Evolutionary conservation across 1,140 invertebrate species (phyloP), one percentile per base, ranked within the genome.

Genomic region (Bombus cullumanus): DNA sequence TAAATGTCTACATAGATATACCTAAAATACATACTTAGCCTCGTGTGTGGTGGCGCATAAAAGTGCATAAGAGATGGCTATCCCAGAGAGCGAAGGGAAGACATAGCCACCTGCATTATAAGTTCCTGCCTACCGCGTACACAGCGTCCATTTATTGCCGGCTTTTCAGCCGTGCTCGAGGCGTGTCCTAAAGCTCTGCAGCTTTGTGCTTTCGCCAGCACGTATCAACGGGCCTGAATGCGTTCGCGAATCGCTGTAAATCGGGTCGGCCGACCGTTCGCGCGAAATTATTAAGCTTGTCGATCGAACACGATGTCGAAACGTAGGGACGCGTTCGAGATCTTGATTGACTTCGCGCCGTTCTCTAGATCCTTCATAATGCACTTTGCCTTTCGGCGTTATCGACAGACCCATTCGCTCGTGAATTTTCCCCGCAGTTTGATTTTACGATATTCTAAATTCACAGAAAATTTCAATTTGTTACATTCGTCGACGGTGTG

Each of bases 31-130:
- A 90, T 91, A 92, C 77, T 81, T 76, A 86, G 85, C 66, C 80
- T 43, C 79, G 71, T 86, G 86, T 88, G 90, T 89, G 86, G 79
- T 89, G 91, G 92, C 91, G 90, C 87, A 94, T 94, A 94, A 95
- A 94, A 94, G 94, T 94, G 93, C 93, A 94, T 93, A 94, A 94
- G 93, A 95, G 94, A 94, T 94, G 91, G 91, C 94, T 94, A 94
- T 94, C 93, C 92, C 88, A 12, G 79, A 86, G 90, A 86, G 89
- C 91, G 85, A 86, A 91, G 91, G 91, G 81, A 93, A 93, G 90
- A 91, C 92, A 89, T 86, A 92, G 91, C 82, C 92, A 92, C 89
- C 86, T 92, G 92, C 92, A 93, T 93, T 94, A 94, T 94, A 91
- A 90, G 91, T 85, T 92, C 86, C 86, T 86, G 88, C 90, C 90